phyloP scores from a whole-genome alignment of 1,140 invertebrate species.

The Drosophila pallidifrons region DNA sequence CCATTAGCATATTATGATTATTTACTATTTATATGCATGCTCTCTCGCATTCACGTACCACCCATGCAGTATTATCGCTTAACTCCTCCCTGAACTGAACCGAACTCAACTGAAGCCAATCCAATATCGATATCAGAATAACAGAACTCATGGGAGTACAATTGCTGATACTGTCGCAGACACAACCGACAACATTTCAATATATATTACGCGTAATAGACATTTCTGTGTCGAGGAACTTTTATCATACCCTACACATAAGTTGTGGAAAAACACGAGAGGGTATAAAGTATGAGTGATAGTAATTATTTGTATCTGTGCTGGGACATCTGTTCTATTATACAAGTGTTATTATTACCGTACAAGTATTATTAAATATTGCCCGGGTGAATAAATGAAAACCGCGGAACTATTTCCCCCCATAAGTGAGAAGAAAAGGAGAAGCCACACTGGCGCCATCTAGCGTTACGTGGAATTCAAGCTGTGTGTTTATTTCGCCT shows the following conservation, averaged over 20 bases:
- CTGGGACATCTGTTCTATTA: no score
- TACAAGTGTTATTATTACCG: no score
- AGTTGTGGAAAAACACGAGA: background rate
- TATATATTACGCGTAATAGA: constrained; percentile 40
- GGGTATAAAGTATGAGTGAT: background rate
- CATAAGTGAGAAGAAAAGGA: no score
- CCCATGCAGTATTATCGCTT: background rate
- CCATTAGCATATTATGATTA: constrained; percentile 2
- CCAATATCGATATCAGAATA: constrained; percentile 45
- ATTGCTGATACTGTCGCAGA: constrained; percentile 39
- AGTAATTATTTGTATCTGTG: background rate
- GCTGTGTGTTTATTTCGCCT: no score
- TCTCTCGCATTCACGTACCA: background rate
- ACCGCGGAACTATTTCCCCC: no score
- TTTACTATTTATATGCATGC: constrained; percentile 5
- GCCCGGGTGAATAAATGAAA: no score
- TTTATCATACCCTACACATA: constrained; percentile 23
- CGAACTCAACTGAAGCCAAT: background rate
- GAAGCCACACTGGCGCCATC: no score
- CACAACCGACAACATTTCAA: constrained; percentile 14
- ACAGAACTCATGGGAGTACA: constrained; percentile 30
- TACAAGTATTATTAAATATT: no score
- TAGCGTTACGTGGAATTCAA: background rate
- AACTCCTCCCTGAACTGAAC: background rate
- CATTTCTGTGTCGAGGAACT: constrained; percentile 22